Evolutionary conservation across 2,797 vertebrate genomes (phyloP).

Genomic region (Clarias platycephalus): DNA sequence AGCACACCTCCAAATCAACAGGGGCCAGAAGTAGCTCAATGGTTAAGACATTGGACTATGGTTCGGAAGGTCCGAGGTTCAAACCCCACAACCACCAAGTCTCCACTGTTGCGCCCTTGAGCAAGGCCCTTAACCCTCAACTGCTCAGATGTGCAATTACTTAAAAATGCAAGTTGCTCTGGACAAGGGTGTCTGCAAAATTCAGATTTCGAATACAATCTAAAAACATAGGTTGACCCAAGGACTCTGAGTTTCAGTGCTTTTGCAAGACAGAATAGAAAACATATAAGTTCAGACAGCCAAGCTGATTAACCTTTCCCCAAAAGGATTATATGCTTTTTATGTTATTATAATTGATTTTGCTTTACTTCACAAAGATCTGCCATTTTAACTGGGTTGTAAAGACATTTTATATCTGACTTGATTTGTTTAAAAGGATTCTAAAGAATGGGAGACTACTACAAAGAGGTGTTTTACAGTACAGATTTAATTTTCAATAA

Average conservation of each 20-base stretch:
- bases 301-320: background rate
- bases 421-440: constrained; percentile 3
- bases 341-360: background rate
- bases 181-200: background rate
- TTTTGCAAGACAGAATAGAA: background rate
- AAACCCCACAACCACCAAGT: no score
- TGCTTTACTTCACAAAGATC: background rate
- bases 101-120: no score
- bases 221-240: background rate
- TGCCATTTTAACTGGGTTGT: background rate
- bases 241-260: background rate
- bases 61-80: no score
- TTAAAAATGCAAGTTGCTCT: no score
- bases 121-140: no score
- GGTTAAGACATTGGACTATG: no score
- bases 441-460: background rate
- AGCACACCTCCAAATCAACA: no score
- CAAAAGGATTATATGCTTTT: background rate
- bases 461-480: background rate
- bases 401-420: background rate
- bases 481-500: background rate
- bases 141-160: no score
- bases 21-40: no score
- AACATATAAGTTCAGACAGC: background rate
- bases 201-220: background rate